phyloP scores from a whole-genome alignment of 1,140 invertebrate genomes.

The Anoplophora glabripennis region DNA sequence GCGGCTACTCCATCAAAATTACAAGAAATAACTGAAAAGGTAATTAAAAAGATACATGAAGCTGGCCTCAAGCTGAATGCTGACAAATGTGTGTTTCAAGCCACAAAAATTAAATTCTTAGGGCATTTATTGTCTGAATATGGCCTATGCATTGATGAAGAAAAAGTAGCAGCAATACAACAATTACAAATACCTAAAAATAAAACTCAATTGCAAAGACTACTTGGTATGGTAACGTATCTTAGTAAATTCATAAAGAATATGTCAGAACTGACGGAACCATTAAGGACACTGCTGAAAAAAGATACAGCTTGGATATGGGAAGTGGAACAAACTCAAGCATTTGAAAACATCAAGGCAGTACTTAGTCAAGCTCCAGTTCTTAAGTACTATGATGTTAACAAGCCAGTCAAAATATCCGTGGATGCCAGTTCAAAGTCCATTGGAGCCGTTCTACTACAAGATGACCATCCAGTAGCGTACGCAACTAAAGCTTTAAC shows the following conservation, averaged over 20 bases:
- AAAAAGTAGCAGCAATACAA: background rate
- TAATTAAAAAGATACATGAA: no score
- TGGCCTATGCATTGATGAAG: background rate
- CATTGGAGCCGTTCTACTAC: conserved; percentile 38
- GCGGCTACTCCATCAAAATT: no score
- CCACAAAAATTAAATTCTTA: background rate
- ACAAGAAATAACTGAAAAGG: no score
- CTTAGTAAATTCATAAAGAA: conserved; percentile 21
- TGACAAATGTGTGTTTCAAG: background rate
- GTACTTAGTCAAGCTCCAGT: no score
- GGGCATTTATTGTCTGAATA: background rate
- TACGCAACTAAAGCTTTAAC: conserved; percentile 43
- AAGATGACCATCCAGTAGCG: conserved; percentile 35
- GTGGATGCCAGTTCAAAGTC: conserved; percentile 23
- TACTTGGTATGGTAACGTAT: conserved; percentile 19
- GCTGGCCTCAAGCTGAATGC: background rate
- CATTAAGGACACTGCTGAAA: background rate
- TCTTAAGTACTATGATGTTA: conserved; percentile 10
- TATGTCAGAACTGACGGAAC: conserved; percentile 1
- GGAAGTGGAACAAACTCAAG: no score
- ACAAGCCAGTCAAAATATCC: background rate
- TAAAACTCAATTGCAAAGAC: conserved; percentile 19
- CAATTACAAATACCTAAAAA: conserved; percentile 5
- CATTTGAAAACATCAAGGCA: no score
- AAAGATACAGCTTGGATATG: background rate